A percentile compares a stretch with the other conserved stretches of the same genome.
phyloP scores from a whole-genome alignment of 2,797 vertebrate species.

The Poeciliopsis infans region DNA sequence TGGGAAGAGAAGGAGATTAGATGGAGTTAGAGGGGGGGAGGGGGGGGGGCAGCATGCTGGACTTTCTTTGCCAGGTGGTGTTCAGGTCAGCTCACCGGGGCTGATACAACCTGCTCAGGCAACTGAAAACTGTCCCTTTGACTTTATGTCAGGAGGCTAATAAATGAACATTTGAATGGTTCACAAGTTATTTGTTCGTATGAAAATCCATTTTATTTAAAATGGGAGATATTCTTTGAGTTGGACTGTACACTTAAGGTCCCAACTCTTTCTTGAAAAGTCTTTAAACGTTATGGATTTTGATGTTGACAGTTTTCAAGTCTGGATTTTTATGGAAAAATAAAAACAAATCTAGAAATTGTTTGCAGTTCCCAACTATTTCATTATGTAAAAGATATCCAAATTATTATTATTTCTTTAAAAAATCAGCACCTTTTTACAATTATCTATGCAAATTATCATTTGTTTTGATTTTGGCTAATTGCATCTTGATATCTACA shows the following conservation, averaged over 20 bases:
- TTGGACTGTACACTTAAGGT: not conserved
- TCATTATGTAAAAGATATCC: not conserved
- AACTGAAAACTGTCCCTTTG: constrained; percentile 40
- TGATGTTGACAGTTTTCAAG: not conserved
- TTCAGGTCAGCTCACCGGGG: constrained; percentile 44
- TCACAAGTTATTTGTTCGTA: not conserved
- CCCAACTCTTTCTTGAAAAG: not conserved
- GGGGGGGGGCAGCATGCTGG: constrained; percentile 18
- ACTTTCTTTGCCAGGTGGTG: constrained; percentile 54
- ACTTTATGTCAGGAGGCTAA: not conserved
- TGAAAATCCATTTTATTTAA: not conserved
- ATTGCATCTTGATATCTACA: not conserved
- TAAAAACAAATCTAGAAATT: not conserved
- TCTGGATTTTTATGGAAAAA: not conserved
- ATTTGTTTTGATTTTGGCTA: not conserved
- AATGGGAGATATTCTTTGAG: not conserved
- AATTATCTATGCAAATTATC: not conserved
- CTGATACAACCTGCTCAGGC: constrained; percentile 53
- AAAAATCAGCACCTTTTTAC: not conserved
- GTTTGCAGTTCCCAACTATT: not conserved
- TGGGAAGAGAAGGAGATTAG: constrained; percentile 31
- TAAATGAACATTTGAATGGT: not conserved
- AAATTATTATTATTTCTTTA: not conserved
- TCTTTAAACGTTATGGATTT: not conserved
- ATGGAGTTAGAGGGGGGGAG: constrained; percentile 21